Percentiles rank a stretch among this genome's conserved stretches.
Conservation (phyloP, 2,888 invertebrate genomes). For the Catocala fraxini region DNA sequence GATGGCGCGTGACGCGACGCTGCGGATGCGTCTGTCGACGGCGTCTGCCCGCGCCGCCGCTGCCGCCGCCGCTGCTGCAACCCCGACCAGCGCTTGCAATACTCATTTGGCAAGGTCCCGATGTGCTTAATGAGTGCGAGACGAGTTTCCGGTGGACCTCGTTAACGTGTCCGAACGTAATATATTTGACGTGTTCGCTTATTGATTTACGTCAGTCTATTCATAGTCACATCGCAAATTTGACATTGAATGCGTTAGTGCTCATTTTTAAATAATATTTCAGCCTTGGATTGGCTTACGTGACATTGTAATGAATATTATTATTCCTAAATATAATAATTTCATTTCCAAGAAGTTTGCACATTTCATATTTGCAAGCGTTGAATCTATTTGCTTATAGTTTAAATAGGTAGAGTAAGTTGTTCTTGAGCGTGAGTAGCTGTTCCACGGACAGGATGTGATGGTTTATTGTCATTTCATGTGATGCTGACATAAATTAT, state of each 20-base stretch:
- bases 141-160: constrained; percentile 57
- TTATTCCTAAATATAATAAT: constrained; percentile 5
- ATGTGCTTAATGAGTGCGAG: constrained; percentile 38
- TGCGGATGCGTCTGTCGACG: constrained; percentile 76
- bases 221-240: constrained; percentile 13
- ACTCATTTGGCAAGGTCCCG: constrained; percentile 56
- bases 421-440: not conserved
- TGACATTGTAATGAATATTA: constrained; percentile 10
- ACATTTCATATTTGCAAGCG: not conserved
- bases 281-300: constrained; percentile 14
- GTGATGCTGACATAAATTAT: constrained; percentile 15
- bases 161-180: constrained; percentile 26
- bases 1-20: constrained; percentile 61
- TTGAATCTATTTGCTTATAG: constrained; percentile 11
- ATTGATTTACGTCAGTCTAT: constrained; percentile 35
- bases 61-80: constrained; percentile 44
- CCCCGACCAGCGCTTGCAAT: constrained; percentile 47
- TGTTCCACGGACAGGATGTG: not conserved
- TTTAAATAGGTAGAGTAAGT: not conserved
- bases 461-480: constrained; percentile 1
- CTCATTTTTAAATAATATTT: constrained; percentile 20
- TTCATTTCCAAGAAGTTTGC: constrained; percentile 3
- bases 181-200: constrained; percentile 36
- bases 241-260: constrained; percentile 15
- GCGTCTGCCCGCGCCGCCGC: constrained; percentile 46